Conservation (phyloP, 1,140 invertebrate genomes). For the Drosophila erecta region DNA sequence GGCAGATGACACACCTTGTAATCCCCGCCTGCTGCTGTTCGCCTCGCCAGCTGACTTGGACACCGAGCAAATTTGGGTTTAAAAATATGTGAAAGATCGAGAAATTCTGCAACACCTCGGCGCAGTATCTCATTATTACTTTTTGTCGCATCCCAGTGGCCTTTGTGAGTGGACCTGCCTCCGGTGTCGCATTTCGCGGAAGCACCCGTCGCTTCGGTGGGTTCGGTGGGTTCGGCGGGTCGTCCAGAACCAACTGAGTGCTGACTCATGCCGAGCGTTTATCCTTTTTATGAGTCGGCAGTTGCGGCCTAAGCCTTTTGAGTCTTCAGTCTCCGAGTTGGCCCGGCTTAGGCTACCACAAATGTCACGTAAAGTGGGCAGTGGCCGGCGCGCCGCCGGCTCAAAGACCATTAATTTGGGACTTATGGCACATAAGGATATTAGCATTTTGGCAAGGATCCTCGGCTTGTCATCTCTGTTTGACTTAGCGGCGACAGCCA, state of each 20-base stretch:
- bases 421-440: slow-evolving; percentile 70
- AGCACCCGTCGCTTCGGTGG: slow-evolving; percentile 56
- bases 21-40: slow-evolving; percentile 27
- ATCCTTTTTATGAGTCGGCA: slow-evolving; percentile 74
- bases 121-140: slow-evolving; percentile 21
- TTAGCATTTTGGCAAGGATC: slow-evolving; percentile 60
- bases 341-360: slow-evolving; percentile 69
- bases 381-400: slow-evolving; percentile 43
- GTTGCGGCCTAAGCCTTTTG: slow-evolving; percentile 67
- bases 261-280: slow-evolving; percentile 75
- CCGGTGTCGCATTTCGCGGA: slow-evolving; percentile 77
- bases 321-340: background rate
- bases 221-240: slow-evolving; percentile 31
- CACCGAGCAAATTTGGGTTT: slow-evolving; percentile 38
- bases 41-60: slow-evolving; percentile 66
- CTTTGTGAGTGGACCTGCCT: slow-evolving; percentile 40
- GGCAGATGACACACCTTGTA: slow-evolving; percentile 73
- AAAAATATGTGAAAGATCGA: slow-evolving; percentile 50
- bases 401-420: slow-evolving; percentile 76
- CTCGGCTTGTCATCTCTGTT: slow-evolving; percentile 38
- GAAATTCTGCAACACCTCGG: slow-evolving; percentile 64
- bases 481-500: slow-evolving; percentile 48
- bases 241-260: slow-evolving; percentile 15
- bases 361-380: slow-evolving; percentile 81
- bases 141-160: slow-evolving; percentile 10